A percentile compares a stretch with the other conserved stretches of the same genome.
phyloP scores from a whole-genome alignment of 2,113 vertebrate genomes.

The Zosterops lateralis region DNA sequence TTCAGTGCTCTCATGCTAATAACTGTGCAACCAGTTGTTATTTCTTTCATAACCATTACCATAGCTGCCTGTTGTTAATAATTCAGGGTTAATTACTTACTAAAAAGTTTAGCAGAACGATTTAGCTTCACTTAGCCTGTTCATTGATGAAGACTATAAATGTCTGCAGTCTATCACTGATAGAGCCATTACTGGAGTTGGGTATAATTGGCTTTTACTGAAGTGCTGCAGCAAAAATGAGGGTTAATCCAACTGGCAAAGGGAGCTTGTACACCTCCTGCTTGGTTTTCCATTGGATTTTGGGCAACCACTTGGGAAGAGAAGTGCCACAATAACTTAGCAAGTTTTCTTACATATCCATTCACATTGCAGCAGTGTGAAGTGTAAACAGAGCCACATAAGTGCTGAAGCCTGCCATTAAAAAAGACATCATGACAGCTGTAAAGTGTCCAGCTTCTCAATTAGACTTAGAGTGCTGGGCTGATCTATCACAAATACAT shows the following conservation, averaged over 20 bases:
- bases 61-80: background rate
- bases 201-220: background rate
- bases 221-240: background rate
- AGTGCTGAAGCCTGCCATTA: background rate
- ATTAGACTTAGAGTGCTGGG: background rate
- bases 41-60: constrained; percentile 5
- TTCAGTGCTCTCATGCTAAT: background rate
- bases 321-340: background rate
- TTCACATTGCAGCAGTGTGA: background rate
- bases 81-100: constrained; percentile 33
- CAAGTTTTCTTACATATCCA: fast-evolving
- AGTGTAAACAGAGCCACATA: background rate
- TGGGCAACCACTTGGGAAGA: background rate
- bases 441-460: background rate
- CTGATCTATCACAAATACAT: background rate
- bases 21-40: background rate
- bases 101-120: constrained; percentile 23
- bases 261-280: background rate
- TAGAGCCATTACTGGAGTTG: background rate
- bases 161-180: background rate
- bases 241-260: background rate
- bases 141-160: constrained; percentile 11
- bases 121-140: background rate
- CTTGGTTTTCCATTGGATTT: background rate
- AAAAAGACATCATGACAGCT: background rate